Percentiles rank a stretch among this genome's conserved stretches.
Evolutionary conservation across 2,797 vertebrate species (phyloP).

Genomic region (Peromyscus aztecus): DNA sequence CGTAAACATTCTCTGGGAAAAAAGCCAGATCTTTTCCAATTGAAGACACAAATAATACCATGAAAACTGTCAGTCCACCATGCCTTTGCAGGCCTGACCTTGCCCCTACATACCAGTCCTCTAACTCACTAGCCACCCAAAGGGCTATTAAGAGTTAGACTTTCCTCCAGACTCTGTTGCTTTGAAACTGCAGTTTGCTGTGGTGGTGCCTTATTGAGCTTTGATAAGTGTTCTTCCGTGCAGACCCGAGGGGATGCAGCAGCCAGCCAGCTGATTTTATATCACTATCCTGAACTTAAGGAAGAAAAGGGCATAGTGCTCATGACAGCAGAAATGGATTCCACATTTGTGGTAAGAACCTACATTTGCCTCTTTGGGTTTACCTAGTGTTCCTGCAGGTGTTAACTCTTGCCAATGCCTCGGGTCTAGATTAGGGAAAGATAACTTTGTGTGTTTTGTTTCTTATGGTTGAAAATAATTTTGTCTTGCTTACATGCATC

Average conservation of each 20-base stretch:
- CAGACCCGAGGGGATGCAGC: slow-evolving; percentile 93
- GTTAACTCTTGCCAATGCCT: not conserved
- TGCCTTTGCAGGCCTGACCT: slow-evolving; percentile 55
- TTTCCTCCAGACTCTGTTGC: slow-evolving; percentile 71
- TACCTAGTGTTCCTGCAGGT: slow-evolving; percentile 34
- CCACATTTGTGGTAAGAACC: slow-evolving; percentile 92
- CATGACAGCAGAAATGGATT: slow-evolving; percentile 96
- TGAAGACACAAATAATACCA: slow-evolving; percentile 82
- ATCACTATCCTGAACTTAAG: slow-evolving; percentile 95
- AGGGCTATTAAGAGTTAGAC: slow-evolving; percentile 67
- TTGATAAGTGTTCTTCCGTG: slow-evolving; percentile 66
- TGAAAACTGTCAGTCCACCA: slow-evolving; percentile 71
- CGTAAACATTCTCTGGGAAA: slow-evolving; percentile 81
- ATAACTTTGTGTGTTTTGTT: slow-evolving; percentile 7
- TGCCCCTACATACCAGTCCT: slow-evolving; percentile 44
- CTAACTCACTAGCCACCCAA: slow-evolving; percentile 58
- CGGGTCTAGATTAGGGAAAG: not conserved
- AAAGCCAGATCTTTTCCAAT: slow-evolving; percentile 78
- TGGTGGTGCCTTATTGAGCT: slow-evolving; percentile 66
- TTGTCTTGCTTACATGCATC: slow-evolving; percentile 55
- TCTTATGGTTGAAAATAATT: slow-evolving; percentile 55
- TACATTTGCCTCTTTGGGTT: slow-evolving; percentile 43
- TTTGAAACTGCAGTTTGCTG: slow-evolving; percentile 73
- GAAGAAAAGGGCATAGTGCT: slow-evolving; percentile 95
- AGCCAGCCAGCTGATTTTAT: slow-evolving; percentile 95